Base-by-base conservation (phyloP, 2,888 invertebrate species). In the Tuberolachnus salignus region DNA sequence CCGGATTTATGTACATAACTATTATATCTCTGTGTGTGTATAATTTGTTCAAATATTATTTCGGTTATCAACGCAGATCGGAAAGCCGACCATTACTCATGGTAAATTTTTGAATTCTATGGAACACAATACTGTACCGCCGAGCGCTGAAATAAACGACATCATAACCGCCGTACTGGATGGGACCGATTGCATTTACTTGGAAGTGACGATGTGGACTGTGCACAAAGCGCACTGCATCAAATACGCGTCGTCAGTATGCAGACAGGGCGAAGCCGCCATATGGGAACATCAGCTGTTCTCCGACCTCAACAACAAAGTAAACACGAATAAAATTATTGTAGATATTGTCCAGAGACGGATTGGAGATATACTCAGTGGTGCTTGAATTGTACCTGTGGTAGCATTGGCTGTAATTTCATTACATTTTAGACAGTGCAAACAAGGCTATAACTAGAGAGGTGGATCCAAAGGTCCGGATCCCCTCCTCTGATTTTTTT, bases 161-260 rank as follows among this genome's bases (percentile, higher is more conserved):
- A 89, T 93, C 10, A 90, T 91, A 57, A 92, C 92, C 84, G 91
- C 92, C 71, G 89, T 93, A 26, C 85, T 92, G 21, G 92, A 92
- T 83, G 92, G 92, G 21, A 90, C 89, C 66, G 92, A 92, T 84
- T 89, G 88, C 82, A 87, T 92, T 80, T 89, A 91, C 85, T 86
- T 92, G 64, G 91, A 92, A 66, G 92, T 92, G 84, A 90, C 91
- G 0, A 90, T 92, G 19, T 88, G 91, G 81, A 91, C 91, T 13
- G 84, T 86, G 16, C 89, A 89, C 83, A 92, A 92, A 0, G 85
- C 89, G 8, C 86, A 88, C 9, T 84, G 88, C 4, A 84, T 89
- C 13, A 10, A 78, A 0, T 69, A 42, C 19, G 49, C 57, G 16
- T 51, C 51, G 21, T 13, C 23, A 3, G 8, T 78, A 1, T 78